Base-by-base conservation (phyloP, 2,797 vertebrate genomes). In the Argyrosomus regius region DNA sequence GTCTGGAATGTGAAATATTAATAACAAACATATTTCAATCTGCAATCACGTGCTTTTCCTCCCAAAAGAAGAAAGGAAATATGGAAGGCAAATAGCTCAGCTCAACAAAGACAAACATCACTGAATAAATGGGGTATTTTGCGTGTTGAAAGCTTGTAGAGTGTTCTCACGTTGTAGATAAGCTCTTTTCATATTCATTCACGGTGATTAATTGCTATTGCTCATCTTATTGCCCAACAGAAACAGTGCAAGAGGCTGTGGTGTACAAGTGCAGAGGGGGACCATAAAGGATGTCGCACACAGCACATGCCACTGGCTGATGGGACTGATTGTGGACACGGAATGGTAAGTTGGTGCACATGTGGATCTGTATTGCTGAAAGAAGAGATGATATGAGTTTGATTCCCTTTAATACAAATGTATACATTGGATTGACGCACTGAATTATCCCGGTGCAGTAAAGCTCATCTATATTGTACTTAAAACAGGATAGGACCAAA, bases 251-350 rank as follows among this genome's bases (percentile, higher is more conserved):
- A 97, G 81, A 95, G 97, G 68, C 94, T 99, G 60, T 99, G 98
- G 98, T 99, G 98, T 83, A 99, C 97, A 0, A 98, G 97, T 67
- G 95, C 95, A 1, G 98, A 98, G 88, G 97, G 97, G 7, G 95
- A 96, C 88, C 96, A 97, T 84, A 97, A 96, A 81, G 97, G 97
- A 41, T 99, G 98, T 82, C 97, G 97, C 43, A 99, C 98, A 3
- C 98, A 99, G 65, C 98, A 99, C 91, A 99, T 99, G 98, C 98
- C 98, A 0, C 92, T 97, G 82, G 98, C 98, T 63, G 98, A 99
- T 58, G 98, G 98, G 77, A 98, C 97, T 0, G 93, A 94, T 80
- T 99, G 98, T 90, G 98, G 98, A 46, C 91, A 95, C 85, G 96
- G 97, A 90, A 99, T 98, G 98, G 98, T 99, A 94, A 95, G 96